Evolutionary conservation across 2,113 vertebrate genomes (phyloP), one percentile per base, ranked within the genome.

Genomic region (Morone chrysops): DNA sequence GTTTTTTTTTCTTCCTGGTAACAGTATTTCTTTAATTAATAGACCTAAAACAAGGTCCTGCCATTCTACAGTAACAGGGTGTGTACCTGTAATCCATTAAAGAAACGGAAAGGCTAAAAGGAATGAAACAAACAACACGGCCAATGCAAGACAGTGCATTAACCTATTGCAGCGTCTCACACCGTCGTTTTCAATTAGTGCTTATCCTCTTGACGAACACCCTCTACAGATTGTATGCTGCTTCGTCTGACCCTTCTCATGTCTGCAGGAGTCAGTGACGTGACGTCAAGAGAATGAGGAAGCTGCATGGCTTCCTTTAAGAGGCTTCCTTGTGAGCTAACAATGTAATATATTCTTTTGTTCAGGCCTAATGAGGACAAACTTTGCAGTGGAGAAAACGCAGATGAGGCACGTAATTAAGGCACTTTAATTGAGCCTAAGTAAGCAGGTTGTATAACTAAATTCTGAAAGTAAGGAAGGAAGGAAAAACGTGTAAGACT

Each of bases 111-210:
- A 70, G 20, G 47, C 13, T 13, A 59, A 59, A 85, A 70, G 43
- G 83, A 83, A 79, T 85, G 53, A 87, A 86, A 90, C 82, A 86
- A 84, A 81, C 54, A 80, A 65, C 47, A 62, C 50, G 3, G 43
- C 75, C 60, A 11, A 13, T 67, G 47, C 47, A 69, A 75, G 45
- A 85, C 59, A 70, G 22, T 54, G 3, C 65, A 43, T 81, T 70
- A 61, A 79, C 83, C 48, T 81, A 31, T 41, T 80, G 31, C 53
- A 82, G 70, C 53, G 5, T 56, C 57, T 60, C 84, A 62, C 68
- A 56, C 43, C 36, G 51, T 83, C 76, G 4, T 40, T 75, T 86
- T 70, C 48, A 72, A 89, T 90, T 81, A 87, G 67, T 17, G 75
- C 66, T 62, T 5, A 61, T 75, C 80, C 41, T 56, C n/a, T 51